Evolutionary conservation across 2,888 invertebrate genomes (phyloP).

Genomic region (Mimachlamys varia): DNA sequence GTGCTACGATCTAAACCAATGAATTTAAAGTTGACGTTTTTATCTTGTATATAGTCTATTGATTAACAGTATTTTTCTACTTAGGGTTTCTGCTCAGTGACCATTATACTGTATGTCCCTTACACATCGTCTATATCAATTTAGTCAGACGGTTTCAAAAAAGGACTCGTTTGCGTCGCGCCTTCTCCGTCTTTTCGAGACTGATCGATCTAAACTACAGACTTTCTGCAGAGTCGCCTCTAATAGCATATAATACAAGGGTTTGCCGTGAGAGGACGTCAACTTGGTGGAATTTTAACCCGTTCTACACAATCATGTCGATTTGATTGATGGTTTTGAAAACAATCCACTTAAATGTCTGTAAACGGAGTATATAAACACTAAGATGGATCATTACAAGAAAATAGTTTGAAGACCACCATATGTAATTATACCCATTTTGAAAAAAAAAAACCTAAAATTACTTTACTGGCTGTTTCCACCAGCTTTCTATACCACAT

Average conservation of each 20-base stretch:
- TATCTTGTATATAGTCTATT: background rate
- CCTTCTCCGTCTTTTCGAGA: background rate
- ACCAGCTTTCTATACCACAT: too few species aligned
- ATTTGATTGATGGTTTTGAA: background rate
- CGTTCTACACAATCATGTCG: background rate
- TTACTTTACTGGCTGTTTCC: too few species aligned
- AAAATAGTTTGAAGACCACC: background rate
- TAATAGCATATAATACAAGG: background rate
- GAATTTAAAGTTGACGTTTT: background rate
- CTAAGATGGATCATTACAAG: background rate
- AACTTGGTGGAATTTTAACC: background rate
- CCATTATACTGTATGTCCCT: background rate
- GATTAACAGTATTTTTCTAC: background rate
- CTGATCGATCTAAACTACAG: background rate
- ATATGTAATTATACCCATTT: background rate
- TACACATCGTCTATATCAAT: constrained; percentile 19
- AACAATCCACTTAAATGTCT: background rate
- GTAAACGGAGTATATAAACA: background rate
- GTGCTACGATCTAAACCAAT: background rate
- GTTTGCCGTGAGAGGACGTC: background rate
- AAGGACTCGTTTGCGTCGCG: background rate
- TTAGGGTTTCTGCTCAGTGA: background rate
- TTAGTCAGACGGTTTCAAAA: background rate
- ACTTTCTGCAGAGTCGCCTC: background rate
- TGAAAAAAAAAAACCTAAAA: too few species aligned